Base-by-base conservation (phyloP, 2,888 invertebrate species). In the Drosophila borborema region DNA sequence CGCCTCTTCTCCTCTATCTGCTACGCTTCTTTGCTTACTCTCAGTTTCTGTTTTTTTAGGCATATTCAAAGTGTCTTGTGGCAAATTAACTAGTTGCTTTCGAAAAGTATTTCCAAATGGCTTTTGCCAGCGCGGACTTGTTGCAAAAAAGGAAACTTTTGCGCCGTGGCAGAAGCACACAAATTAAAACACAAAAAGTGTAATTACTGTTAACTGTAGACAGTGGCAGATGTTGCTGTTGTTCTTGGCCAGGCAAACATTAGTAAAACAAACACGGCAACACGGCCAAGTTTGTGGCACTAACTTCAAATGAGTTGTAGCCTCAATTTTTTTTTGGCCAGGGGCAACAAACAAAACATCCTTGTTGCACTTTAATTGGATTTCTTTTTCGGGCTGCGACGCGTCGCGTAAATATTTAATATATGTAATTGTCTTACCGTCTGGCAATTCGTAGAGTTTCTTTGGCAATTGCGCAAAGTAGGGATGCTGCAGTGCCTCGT, bases 381-480 rank as follows among this genome's bases (percentile, higher is more conserved):
- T 82, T 82, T 72, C 51, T 49, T 40, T 60, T 60, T 58, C 10
- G 10, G n/a, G 9, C 36, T 40, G 82, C 81, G 66, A 53, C 51
- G 58, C 23, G 28, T 18, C 23, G 31, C 16, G 65, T 75, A 66
- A 84, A 86, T 77, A 66, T 82, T 86, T 82, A 88, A 87, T 86
- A 65, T 62, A 64, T 72, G 74, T 12, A 60, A 73, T 83, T n/a
- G 61, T 93, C 95, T 95, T 93, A 99, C 99, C 98, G 92, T 98
- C 98, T 85, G 98, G 98, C 94, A 99, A 94, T 92, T 98, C 97
- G 92, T 97, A 95, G 82, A 99, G 95, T 94, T 97, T 96, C 92
- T 96, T 96, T 91, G 99, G 98, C 93, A 99, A 95, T 83, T 96
- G 96, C 77, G 96, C 95, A 94, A 99, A 99, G 94, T 99, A 99